Conservation (phyloP, 1,140 invertebrate genomes). For the Heterodera schachtii region DNA sequence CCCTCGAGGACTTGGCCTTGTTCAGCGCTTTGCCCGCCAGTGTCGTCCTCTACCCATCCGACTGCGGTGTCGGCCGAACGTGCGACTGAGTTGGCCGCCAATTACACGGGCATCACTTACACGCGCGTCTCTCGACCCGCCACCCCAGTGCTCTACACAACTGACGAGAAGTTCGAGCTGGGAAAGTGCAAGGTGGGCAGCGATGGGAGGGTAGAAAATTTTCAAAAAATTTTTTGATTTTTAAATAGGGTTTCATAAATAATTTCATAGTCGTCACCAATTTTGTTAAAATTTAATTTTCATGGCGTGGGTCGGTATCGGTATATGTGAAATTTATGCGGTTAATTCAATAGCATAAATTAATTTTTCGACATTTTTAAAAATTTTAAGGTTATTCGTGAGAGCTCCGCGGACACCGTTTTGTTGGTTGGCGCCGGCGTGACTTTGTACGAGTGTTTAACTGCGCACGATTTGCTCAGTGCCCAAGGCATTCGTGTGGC, state of each 20-base stretch:
- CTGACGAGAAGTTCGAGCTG: conserved; percentile 80
- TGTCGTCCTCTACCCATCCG: conserved; percentile 93
- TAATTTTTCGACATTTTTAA: conserved; percentile 1
- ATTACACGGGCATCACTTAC: conserved; percentile 91
- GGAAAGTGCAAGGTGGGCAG: conserved; percentile 70
- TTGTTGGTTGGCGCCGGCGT: conserved; percentile 88
- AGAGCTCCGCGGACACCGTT: conserved; percentile 76
- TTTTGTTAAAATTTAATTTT: conserved; percentile 29
- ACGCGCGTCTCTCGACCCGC: conserved; percentile 90
- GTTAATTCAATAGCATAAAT: neutral
- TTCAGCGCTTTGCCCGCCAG: conserved; percentile 87
- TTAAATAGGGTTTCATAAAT: too few species aligned
- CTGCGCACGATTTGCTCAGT: conserved; percentile 79
- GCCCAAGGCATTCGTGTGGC: conserved; percentile 69
- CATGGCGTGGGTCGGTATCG: neutral
- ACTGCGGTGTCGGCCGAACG: conserved; percentile 91
- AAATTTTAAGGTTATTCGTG: conserved; percentile 72
- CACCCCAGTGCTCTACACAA: conserved; percentile 83
- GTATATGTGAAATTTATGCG: neutral
- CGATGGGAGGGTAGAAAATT: neutral
- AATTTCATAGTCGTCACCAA: too few species aligned
- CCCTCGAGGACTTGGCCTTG: conserved; percentile 92
- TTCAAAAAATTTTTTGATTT: too few species aligned
- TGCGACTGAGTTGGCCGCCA: conserved; percentile 91
- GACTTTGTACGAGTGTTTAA: conserved; percentile 85